Conservation (phyloP, 2,113 vertebrate species). For the Pimephales promelas region DNA sequence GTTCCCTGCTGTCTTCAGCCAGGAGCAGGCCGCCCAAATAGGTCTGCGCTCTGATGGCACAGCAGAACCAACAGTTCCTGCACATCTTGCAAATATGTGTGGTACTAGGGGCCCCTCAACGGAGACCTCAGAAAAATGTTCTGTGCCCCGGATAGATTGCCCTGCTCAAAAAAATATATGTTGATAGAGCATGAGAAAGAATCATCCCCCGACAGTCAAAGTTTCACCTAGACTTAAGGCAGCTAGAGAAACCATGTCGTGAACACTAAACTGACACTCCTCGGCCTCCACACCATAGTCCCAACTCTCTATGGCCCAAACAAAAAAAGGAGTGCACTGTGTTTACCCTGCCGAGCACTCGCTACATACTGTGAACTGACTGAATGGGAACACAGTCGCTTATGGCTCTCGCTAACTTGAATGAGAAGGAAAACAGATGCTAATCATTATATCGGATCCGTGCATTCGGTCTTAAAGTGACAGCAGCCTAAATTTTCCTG, state of each 20-base stretch:
- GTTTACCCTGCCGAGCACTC: background rate
- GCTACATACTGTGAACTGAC: background rate
- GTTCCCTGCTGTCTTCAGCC: background rate
- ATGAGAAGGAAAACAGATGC: too few relatives aligned
- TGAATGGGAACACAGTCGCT: too few relatives aligned
- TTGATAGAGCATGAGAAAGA: background rate
- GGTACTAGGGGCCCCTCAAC: background rate
- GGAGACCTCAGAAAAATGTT: background rate
- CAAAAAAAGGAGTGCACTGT: background rate
- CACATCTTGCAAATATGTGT: background rate
- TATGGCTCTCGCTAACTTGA: too few relatives aligned
- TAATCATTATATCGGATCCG: too few relatives aligned
- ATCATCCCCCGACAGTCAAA: background rate
- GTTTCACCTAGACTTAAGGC: background rate
- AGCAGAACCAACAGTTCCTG: too few relatives aligned
- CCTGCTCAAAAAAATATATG: too few relatives aligned
- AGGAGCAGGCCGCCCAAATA: background rate
- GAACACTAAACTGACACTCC: background rate
- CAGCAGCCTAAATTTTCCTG: too few relatives aligned
- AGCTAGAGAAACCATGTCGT: background rate
- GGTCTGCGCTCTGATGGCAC: too few relatives aligned
- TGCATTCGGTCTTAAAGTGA: too few relatives aligned
- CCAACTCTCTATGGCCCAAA: background rate
- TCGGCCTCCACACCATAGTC: background rate
- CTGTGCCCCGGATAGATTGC: background rate